These are phyloP conservation scores for Ophiothrix spiculata DNA, from an alignment of 35 echinoderm and acorn worm genomes.

Conservation along the genomic window DNA sequence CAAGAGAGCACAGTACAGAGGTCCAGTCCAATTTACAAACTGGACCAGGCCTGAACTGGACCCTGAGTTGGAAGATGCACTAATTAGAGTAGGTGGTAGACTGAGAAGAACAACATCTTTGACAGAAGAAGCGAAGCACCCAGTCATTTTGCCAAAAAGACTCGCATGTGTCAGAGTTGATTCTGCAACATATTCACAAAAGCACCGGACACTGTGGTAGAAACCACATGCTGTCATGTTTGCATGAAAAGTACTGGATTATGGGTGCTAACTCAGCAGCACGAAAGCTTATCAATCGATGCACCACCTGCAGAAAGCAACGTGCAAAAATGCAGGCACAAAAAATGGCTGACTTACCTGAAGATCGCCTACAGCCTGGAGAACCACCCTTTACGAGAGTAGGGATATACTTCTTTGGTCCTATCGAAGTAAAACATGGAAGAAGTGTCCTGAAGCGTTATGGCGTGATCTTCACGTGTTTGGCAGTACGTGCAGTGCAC, in stretches of 20 bases:
- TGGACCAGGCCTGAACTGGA: too few species aligned
- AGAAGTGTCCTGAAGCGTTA: conserved; percentile 17
- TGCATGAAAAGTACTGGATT: conserved; percentile 49
- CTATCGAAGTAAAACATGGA: conserved; percentile 18
- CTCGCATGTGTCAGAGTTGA: conserved; percentile 27
- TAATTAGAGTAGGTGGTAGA: conserved; percentile 37
- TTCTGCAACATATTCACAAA: conserved; percentile 34
- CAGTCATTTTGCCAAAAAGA: conserved; percentile 47
- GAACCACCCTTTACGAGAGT: conserved; percentile 27
- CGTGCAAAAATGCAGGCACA: conserved; percentile 7
- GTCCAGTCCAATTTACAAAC: not conserved
- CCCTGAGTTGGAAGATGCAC: conserved; percentile 11
- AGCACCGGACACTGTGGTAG: conserved; percentile 37
- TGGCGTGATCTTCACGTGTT: conserved; percentile 30
- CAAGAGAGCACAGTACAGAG: not conserved
- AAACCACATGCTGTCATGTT: conserved; percentile 32
- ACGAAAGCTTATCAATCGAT: not conserved
- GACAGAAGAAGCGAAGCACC: conserved; percentile 25
- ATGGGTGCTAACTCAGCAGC: conserved; percentile 7
- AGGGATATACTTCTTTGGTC: conserved; percentile 24
- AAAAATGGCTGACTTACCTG: conserved; percentile 41
- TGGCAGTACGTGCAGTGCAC: conserved; percentile 29
- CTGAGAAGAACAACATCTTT: conserved; percentile 27
- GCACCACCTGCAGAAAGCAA: not conserved
- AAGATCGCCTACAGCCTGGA: conserved; percentile 2